Evolutionary conservation across 2,797 vertebrate genomes (phyloP), one percentile per base, ranked within the genome.

Genomic region (Mastacembelus armatus): DNA sequence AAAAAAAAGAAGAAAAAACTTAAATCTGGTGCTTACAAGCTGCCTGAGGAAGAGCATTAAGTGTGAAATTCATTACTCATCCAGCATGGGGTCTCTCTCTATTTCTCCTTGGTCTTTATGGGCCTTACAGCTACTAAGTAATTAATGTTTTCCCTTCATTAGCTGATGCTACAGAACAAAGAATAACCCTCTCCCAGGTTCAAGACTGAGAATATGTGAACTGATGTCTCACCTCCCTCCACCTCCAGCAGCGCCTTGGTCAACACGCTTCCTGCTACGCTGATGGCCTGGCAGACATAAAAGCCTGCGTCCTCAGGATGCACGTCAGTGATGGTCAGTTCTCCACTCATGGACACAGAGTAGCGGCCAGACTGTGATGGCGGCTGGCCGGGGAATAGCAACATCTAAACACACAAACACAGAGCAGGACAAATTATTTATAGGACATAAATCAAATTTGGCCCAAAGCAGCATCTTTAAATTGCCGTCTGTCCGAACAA

Each of bases 221-320:
- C 59, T 60, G 19, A 44, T 48, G 42, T 30, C 76, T 83, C 81
- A 98, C 98, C 96, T 73, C 91, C 93, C 38, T 90, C 92, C 66
- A 99, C 96, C 77, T 97, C 94, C 87, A 99, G 77, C 44, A 93
- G 87, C 0, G 95, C 97, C 82, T 95, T 98, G 71, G 96, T 95
- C 84, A 98, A 67, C 64, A 96, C 77, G 18, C 97, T 99, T 71
- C 98, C 98, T 0, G 97, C 98, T 50, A 99, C 96, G 0, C 96
- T 99, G 90, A 99, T 95, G 77, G 97, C 98, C 91, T 99, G 98
- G 90, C 98, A 99, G 80, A 97, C 93, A 66, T 99, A 99, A 80
- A 94, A 95, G 1, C 98, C 98, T 0, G 96, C 95, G n/a, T 99
- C 98, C 2, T 92, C 85, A 0, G 84, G 89, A 77, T 94, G 96